phyloP scores from a whole-genome alignment of 2,888 invertebrate genomes.

The Melieria picta region DNA sequence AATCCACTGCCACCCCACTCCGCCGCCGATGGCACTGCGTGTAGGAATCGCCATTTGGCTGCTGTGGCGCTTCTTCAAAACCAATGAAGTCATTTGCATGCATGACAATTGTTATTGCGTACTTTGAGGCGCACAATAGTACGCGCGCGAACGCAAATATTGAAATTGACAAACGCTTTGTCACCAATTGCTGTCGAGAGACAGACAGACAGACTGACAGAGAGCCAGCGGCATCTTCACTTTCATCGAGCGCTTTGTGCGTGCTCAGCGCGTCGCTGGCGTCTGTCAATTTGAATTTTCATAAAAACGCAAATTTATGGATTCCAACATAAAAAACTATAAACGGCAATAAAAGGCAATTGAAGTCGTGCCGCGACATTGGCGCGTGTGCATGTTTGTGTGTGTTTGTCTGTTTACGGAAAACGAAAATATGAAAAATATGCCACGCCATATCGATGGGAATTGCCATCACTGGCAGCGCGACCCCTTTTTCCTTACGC shows the following conservation, averaged over 20 bases:
- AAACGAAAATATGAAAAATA: background rate
- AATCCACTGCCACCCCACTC: constrained; percentile 1
- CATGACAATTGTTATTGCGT: constrained; percentile 62
- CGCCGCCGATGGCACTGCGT: background rate
- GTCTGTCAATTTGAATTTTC: constrained; percentile 34
- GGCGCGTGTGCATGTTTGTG: constrained; percentile 12
- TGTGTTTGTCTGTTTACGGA: constrained; percentile 40
- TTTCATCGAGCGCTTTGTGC: background rate
- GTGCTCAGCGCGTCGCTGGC: background rate
- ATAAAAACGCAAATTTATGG: constrained; percentile 47
- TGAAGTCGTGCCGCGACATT: constrained; percentile 44
- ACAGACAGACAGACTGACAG: too few relatives aligned
- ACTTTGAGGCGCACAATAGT: constrained; percentile 49
- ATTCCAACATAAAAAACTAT: constrained; percentile 52
- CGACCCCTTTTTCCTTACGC: constrained; percentile 5
- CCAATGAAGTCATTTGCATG: constrained; percentile 63
- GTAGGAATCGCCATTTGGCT: constrained; percentile 8
- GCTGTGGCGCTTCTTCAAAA: constrained; percentile 13
- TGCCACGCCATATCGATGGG: constrained; percentile 35
- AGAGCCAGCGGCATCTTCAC: background rate
- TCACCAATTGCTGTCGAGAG: background rate
- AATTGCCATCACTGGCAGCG: constrained; percentile 47
- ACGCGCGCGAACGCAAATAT: constrained; percentile 43
- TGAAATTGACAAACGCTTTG: constrained; percentile 51
- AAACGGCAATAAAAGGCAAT: constrained; percentile 58